A percentile compares a stretch with the other conserved stretches of the same genome.
phyloP scores from a whole-genome alignment of 2,888 invertebrate genomes.

The Diabrotica balteata region DNA sequence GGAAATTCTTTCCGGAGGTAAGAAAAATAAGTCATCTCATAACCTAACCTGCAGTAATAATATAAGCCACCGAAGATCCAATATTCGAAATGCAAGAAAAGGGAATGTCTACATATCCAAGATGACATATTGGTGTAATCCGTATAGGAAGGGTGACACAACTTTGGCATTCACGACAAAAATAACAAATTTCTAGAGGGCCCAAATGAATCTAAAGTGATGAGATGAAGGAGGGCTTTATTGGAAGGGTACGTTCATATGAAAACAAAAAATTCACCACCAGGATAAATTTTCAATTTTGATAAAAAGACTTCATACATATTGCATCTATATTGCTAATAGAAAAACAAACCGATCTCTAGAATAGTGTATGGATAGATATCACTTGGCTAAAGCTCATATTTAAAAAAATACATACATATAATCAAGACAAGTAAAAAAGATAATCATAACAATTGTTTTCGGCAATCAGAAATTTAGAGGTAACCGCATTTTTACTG shows the following conservation, averaged over 20 bases:
- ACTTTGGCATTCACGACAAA: conserved; percentile 20
- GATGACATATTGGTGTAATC: conserved; percentile 37
- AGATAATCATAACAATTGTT: too few relatives aligned
- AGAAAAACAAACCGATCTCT: too few relatives aligned
- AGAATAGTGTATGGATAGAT: too few relatives aligned
- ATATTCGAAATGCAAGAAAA: conserved; percentile 30
- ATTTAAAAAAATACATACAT: too few relatives aligned
- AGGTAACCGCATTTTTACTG: too few relatives aligned
- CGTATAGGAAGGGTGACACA: conserved; percentile 32
- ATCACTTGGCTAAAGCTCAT: too few relatives aligned
- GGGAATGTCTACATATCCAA: conserved; percentile 22
- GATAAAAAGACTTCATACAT: conserved; percentile 1
- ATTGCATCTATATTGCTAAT: too few relatives aligned
- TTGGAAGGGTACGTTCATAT: not conserved
- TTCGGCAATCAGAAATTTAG: too few relatives aligned
- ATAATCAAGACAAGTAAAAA: too few relatives aligned
- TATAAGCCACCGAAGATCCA: conserved; percentile 24
- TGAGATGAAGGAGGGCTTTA: conserved; percentile 8
- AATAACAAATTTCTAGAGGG: conserved; percentile 32
- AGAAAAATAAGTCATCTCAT: conserved; percentile 25
- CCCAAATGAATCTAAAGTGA: conserved; percentile 35
- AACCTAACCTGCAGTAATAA: conserved; percentile 26
- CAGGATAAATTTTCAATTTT: conserved; percentile 1
- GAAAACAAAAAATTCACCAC: conserved; percentile 11
- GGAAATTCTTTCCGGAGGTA: conserved; percentile 10